A percentile compares a stretch with the other conserved stretches of the same genome.
Conservation (phyloP, 2,888 invertebrate genomes). For the Syrista parreyssii region DNA sequence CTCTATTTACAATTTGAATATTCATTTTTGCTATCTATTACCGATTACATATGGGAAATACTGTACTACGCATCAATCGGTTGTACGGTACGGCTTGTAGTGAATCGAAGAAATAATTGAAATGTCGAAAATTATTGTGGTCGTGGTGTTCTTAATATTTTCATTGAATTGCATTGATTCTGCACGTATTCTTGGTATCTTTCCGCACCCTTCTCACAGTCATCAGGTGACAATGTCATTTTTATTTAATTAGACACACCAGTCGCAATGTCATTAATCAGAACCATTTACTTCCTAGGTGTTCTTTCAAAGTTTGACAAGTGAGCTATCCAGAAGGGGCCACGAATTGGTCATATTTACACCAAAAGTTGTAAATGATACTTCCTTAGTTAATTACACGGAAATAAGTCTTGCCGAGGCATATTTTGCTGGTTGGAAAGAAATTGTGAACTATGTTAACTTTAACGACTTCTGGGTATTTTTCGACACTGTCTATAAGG, state of each 20-base stretch:
- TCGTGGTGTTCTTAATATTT: background rate
- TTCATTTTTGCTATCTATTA: background rate
- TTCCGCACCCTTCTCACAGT: slow-evolving; percentile 41
- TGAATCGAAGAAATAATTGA: background rate
- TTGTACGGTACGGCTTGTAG: background rate
- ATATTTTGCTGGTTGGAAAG: background rate
- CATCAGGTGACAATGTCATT: slow-evolving; percentile 34
- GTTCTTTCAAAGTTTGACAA: slow-evolving; percentile 35
- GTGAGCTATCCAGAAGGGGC: slow-evolving; percentile 34
- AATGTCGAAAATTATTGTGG: background rate
- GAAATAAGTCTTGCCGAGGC: slow-evolving; percentile 25
- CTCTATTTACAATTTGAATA: background rate
- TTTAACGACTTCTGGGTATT: background rate
- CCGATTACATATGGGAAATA: background rate
- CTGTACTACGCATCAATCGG: background rate
- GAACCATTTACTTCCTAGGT: background rate
- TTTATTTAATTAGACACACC: background rate
- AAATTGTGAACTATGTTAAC: background rate
- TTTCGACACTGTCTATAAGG: background rate
- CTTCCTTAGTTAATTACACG: slow-evolving; percentile 30
- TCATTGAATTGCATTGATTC: slow-evolving; percentile 1
- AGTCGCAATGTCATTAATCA: background rate
- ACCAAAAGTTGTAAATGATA: slow-evolving; percentile 34
- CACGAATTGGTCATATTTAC: slow-evolving; percentile 42
- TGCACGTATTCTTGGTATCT: slow-evolving; percentile 38